These are phyloP conservation scores for Zapus hudsonius DNA, from an alignment of 2,113 vertebrate genomes.

Conservation along the genomic window DNA sequence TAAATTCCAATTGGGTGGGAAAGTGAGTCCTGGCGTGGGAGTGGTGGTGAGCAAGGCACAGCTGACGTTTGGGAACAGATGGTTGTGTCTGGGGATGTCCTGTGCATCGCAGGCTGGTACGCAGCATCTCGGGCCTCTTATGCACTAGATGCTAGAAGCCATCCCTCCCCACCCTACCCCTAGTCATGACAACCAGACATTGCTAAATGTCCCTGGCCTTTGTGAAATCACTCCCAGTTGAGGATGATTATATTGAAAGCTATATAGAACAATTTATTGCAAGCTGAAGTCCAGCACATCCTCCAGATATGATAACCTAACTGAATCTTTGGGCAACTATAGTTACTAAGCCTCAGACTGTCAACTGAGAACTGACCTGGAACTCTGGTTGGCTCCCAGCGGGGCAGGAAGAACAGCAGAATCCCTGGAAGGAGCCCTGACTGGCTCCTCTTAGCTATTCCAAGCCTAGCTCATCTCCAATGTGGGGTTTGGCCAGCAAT, in stretches of 20 bases:
- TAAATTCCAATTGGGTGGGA: not conserved
- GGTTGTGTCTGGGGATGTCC: not conserved
- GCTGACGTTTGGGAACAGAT: not conserved
- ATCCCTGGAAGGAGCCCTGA: not conserved
- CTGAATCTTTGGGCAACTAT: not conserved
- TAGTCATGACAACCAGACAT: not conserved
- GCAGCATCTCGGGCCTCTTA: not conserved
- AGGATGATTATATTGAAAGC: not conserved
- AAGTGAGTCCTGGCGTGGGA: not conserved
- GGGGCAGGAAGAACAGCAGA: fast-evolving
- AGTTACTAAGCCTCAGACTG: not conserved
- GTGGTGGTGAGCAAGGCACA: not conserved
- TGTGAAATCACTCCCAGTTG: not conserved
- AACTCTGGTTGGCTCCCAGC: not conserved
- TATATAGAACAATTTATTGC: not conserved
- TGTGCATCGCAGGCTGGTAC: fast-evolving
- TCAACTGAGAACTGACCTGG: not conserved
- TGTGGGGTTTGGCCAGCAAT: not conserved
- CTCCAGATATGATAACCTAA: too few relatives aligned
- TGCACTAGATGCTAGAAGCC: not conserved
- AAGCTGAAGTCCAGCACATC: not conserved
- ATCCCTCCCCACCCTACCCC: not conserved
- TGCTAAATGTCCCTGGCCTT: not conserved
- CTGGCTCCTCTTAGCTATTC: not conserved
- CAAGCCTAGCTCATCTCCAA: not conserved